phyloP scores from a whole-genome alignment of 1,140 invertebrate genomes.

The Choristoneura fumiferana region DNA sequence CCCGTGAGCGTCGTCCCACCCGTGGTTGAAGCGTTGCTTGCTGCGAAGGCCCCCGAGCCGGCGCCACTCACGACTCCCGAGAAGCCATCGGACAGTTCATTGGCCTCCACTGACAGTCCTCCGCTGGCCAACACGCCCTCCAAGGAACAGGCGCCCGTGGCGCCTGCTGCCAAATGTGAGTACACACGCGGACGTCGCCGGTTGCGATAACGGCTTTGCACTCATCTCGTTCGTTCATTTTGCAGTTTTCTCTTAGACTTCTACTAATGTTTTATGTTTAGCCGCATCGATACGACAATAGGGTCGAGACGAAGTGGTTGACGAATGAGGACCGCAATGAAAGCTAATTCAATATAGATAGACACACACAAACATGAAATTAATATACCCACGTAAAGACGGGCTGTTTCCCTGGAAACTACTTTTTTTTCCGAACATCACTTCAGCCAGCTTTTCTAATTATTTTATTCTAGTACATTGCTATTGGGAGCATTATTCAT shows the following conservation, averaged over 20 bases:
- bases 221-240: slow-evolving; percentile 69
- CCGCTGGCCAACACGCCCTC: slow-evolving; percentile 63
- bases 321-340: not conserved
- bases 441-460: slow-evolving; percentile 5
- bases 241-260: slow-evolving; percentile 72
- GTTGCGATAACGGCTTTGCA: slow-evolving; percentile 65
- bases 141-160: slow-evolving; percentile 53
- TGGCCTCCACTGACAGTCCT: slow-evolving; percentile 53
- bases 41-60: not conserved
- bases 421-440: not conserved
- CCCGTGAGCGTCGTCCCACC: slow-evolving; percentile 18
- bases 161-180: slow-evolving; percentile 68
- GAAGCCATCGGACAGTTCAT: slow-evolving; percentile 41
- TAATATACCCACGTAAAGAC: too few relatives aligned
- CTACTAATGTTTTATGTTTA: slow-evolving; percentile 64
- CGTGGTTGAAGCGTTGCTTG: not conserved
- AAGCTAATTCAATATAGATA: too few relatives aligned
- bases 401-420: too few relatives aligned
- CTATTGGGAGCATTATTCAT: slow-evolving; percentile 1
- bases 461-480: not conserved
- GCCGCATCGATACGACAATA: slow-evolving; percentile 31
- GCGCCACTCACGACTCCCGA: slow-evolving; percentile 32
- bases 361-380: too few relatives aligned
- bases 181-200: slow-evolving; percentile 36
- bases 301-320: not conserved